A percentile compares a stretch with the other conserved stretches of the same genome.
phyloP scores from a whole-genome alignment of 2,797 vertebrate genomes.

The Enteromius viviparus region DNA sequence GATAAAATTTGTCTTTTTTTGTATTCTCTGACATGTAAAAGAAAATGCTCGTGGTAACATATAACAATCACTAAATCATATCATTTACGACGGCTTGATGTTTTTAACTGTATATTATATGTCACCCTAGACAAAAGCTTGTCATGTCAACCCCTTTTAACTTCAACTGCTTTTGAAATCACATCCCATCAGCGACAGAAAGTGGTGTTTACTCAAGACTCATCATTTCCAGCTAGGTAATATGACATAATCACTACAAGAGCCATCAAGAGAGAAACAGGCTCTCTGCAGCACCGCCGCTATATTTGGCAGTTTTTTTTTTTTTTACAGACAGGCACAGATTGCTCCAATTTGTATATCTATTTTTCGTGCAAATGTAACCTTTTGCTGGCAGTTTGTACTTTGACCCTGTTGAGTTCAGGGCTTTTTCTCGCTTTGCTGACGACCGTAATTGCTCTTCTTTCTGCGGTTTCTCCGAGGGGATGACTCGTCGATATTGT shows the following conservation, averaged over 20 bases:
- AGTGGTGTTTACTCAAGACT: constrained; percentile 35
- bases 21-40: neutral
- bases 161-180: constrained; percentile 36
- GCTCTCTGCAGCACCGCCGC: neutral
- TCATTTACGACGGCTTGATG: neutral
- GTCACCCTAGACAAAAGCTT: neutral
- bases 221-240: constrained; percentile 41
- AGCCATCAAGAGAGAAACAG: constrained; percentile 28
- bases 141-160: constrained; percentile 9
- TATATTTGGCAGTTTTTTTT: constrained; percentile 17
- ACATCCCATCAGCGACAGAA: constrained; percentile 17
- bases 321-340: neutral
- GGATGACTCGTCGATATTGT: constrained; percentile 22
- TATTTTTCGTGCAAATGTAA: constrained; percentile 14
- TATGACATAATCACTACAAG: constrained; percentile 47
- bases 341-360: constrained; percentile 30
- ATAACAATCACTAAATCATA: neutral
- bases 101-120: neutral
- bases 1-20: neutral
- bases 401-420: constrained; percentile 7
- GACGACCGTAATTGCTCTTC: neutral
- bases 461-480: neutral
- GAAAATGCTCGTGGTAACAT: neutral
- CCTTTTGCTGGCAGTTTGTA: neutral
- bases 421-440: neutral